Evolutionary conservation across 2,113 vertebrate species (phyloP).

Genomic region (Tonatia bakeri): DNA sequence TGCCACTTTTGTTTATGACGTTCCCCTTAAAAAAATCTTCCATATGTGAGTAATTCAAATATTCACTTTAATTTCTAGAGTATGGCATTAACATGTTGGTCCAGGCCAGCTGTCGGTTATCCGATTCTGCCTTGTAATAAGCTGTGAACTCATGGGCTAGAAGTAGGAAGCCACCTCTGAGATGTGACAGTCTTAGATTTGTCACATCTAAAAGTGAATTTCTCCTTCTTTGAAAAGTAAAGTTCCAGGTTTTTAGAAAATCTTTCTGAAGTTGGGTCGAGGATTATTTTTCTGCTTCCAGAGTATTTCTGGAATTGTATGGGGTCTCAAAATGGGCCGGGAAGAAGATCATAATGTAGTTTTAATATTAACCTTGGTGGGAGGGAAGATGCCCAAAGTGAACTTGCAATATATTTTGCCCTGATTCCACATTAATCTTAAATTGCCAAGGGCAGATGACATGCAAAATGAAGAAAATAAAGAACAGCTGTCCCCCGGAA

Average conservation of each 20-base stretch:
- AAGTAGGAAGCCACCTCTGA: conserved; percentile 45
- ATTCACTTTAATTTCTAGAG: conserved; percentile 51
- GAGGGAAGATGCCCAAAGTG: neutral
- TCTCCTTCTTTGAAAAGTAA: conserved; percentile 1
- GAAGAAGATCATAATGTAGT: conserved; percentile 2
- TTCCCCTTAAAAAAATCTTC: conserved; percentile 64
- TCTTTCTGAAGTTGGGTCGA: neutral
- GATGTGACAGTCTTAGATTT: conserved; percentile 47
- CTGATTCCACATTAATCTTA: conserved; percentile 64
- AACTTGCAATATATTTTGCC: conserved; percentile 50
- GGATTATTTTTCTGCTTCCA: neutral
- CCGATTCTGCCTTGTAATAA: conserved; percentile 36
- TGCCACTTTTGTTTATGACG: conserved; percentile 65
- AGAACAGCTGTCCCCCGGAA: conserved; percentile 77
- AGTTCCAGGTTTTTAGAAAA: neutral
- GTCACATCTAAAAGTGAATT: neutral
- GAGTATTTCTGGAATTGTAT: neutral
- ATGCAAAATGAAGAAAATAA: conserved; percentile 72
- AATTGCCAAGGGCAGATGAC: conserved; percentile 65
- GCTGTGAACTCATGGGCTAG: conserved; percentile 21
- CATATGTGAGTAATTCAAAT: conserved; percentile 71
- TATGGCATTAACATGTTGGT: conserved; percentile 54
- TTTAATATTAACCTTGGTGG: conserved; percentile 41
- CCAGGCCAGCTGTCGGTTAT: conserved; percentile 54
- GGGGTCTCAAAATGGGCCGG: neutral